Conservation (phyloP, 2,113 vertebrate genomes). For the Sander vitreus region DNA sequence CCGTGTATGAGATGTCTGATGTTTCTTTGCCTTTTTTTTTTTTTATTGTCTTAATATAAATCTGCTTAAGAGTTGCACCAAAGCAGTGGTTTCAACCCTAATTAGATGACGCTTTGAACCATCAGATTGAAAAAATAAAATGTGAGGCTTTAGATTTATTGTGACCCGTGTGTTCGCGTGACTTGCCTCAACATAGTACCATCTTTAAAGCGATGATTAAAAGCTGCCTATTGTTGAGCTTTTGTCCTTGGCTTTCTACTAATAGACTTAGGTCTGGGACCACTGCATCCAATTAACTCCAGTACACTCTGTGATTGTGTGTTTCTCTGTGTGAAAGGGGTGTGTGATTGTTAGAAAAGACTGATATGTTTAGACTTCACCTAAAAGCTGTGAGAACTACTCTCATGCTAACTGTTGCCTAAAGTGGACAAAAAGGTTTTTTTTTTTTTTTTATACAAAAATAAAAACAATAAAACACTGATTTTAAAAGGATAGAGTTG, state of each 20-base stretch:
- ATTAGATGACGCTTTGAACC: slow-evolving; percentile 50
- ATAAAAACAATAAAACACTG: slow-evolving; percentile 80
- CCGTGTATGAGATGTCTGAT: slow-evolving; percentile 72
- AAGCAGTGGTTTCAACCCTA: slow-evolving; percentile 79
- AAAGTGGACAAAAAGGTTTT: slow-evolving; percentile 75
- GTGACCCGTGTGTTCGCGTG: slow-evolving; percentile 55
- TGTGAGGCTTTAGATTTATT: slow-evolving; percentile 55
- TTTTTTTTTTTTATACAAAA: slow-evolving; percentile 85
- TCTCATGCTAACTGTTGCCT: slow-evolving; percentile 84
- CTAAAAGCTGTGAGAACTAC: slow-evolving; percentile 74
- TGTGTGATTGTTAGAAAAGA: slow-evolving; percentile 60
- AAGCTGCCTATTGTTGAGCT: slow-evolving; percentile 68
- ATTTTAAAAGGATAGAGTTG: slow-evolving; percentile 51
- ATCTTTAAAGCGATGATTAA: slow-evolving; percentile 67
- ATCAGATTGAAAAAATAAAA: slow-evolving; percentile 41
- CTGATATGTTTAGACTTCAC: slow-evolving; percentile 69
- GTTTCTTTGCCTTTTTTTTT: slow-evolving; percentile 64
- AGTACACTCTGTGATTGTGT: slow-evolving; percentile 70
- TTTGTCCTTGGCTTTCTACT: slow-evolving; percentile 65
- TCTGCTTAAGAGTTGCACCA: slow-evolving; percentile 72
- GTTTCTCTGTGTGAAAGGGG: slow-evolving; percentile 58
- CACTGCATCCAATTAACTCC: slow-evolving; percentile 73
- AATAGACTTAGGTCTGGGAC: slow-evolving; percentile 76
- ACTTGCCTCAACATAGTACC: slow-evolving; percentile 62
- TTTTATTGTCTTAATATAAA: slow-evolving; percentile 73